Evolutionary conservation across 1,140 invertebrate species (phyloP).

Genomic region (Aethina tumida): DNA sequence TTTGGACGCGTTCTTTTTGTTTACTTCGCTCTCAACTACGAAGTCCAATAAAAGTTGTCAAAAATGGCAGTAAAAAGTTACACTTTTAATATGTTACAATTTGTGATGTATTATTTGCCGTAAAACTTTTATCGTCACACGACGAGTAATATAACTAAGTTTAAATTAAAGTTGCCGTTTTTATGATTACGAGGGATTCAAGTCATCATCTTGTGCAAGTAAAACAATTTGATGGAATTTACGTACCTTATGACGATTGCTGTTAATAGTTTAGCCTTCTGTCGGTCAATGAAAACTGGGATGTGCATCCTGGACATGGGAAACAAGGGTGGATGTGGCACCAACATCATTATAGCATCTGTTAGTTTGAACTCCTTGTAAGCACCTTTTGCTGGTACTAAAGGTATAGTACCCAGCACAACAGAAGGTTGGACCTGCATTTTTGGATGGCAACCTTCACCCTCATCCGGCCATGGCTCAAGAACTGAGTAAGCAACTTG

Average conservation of each 20-base stretch:
- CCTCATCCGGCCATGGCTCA: conserved; percentile 59
- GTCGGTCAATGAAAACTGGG: conserved; percentile 70
- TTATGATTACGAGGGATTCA: too few species aligned
- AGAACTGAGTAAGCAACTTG: conserved; percentile 75
- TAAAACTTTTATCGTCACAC: too few species aligned
- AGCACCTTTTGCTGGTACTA: conserved; percentile 63
- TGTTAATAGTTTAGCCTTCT: conserved; percentile 51
- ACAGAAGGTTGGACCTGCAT: conserved; percentile 70
- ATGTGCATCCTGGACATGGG: conserved; percentile 79
- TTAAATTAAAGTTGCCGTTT: too few species aligned
- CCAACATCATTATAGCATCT: conserved; percentile 68
- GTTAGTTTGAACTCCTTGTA: conserved; percentile 74
- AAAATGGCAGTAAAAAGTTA: too few species aligned
- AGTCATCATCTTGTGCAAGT: too few species aligned
- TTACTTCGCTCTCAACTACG: too few species aligned
- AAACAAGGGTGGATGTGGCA: conserved; percentile 78
- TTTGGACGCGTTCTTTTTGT: too few species aligned
- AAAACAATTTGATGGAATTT: too few species aligned
- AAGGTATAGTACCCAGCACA: conserved; percentile 56
- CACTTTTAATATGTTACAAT: too few species aligned
- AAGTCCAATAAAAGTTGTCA: too few species aligned
- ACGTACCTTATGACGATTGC: conserved; percentile 75
- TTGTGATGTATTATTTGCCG: too few species aligned
- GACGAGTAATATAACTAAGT: too few species aligned
- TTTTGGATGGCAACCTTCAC: conserved; percentile 56